Conservation (phyloP, 2,113 vertebrate genomes). For the Neotragus pygmaeus region DNA sequence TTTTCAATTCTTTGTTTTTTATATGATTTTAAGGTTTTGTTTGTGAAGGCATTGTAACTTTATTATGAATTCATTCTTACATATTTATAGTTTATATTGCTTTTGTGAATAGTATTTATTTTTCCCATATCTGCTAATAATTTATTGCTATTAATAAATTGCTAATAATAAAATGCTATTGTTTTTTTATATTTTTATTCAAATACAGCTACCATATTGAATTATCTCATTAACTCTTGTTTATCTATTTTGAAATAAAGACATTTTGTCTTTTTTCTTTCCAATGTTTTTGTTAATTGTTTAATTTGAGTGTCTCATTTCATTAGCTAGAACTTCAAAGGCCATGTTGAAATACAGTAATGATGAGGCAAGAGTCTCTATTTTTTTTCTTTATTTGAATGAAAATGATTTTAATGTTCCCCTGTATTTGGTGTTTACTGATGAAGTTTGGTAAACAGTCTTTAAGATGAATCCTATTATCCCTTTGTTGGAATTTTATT, state of each 20-base stretch:
- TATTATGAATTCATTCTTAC: background rate
- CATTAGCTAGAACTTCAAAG: background rate
- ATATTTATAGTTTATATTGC: background rate
- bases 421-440: background rate
- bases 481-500: background rate
- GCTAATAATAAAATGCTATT: too few relatives aligned
- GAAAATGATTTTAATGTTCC: background rate
- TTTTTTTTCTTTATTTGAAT: background rate
- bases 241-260: slow-evolving; percentile 23
- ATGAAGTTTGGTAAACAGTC: background rate
- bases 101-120: background rate
- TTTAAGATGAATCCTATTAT: background rate
- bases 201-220: background rate
- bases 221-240: background rate
- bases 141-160: too few relatives aligned
- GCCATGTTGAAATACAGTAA: background rate
- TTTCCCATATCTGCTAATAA: background rate
- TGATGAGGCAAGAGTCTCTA: background rate
- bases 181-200: background rate
- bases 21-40: background rate
- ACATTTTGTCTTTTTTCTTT: background rate
- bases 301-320: background rate
- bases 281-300: background rate
- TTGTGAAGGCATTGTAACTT: background rate
- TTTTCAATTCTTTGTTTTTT: background rate